phyloP scores from a whole-genome alignment of 2,888 invertebrate species.

The Xanthostigma xanthostigma region DNA sequence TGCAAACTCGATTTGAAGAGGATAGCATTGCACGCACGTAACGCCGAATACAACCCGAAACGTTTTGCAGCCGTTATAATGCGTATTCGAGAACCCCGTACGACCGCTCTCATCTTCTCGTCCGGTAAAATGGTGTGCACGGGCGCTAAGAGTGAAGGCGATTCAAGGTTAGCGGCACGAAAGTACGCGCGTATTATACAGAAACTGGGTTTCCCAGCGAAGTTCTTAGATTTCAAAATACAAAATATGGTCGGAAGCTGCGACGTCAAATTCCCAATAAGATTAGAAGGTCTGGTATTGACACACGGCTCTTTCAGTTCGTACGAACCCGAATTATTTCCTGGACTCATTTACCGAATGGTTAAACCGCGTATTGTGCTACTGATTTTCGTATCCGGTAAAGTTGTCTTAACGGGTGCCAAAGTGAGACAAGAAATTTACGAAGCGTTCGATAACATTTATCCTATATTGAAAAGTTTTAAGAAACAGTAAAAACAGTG shows the following conservation, averaged over 20 bases:
- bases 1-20: slow-evolving; percentile 92
- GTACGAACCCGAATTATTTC: slow-evolving; percentile 73
- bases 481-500: slow-evolving; percentile 36
- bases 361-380: slow-evolving; percentile 68
- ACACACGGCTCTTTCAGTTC: slow-evolving; percentile 66
- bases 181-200: slow-evolving; percentile 74
- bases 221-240: slow-evolving; percentile 66
- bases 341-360: slow-evolving; percentile 72
- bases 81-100: slow-evolving; percentile 81
- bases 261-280: slow-evolving; percentile 74
- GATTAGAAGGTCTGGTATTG: slow-evolving; percentile 63
- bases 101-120: slow-evolving; percentile 69
- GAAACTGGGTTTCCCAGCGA: slow-evolving; percentile 62
- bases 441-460: slow-evolving; percentile 63
- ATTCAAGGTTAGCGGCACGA: slow-evolving; percentile 60
- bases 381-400: slow-evolving; percentile 73
- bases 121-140: slow-evolving; percentile 83
- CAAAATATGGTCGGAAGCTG: slow-evolving; percentile 81
- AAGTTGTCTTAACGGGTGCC: slow-evolving; percentile 69
- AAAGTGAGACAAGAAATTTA: slow-evolving; percentile 60
- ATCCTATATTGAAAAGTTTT: slow-evolving; percentile 62
- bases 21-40: slow-evolving; percentile 93
- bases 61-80: slow-evolving; percentile 98
- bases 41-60: slow-evolving; percentile 98
- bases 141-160: slow-evolving; percentile 72